phyloP scores from a whole-genome alignment of 2,113 vertebrate genomes.

The Muscicapa adusta region DNA sequence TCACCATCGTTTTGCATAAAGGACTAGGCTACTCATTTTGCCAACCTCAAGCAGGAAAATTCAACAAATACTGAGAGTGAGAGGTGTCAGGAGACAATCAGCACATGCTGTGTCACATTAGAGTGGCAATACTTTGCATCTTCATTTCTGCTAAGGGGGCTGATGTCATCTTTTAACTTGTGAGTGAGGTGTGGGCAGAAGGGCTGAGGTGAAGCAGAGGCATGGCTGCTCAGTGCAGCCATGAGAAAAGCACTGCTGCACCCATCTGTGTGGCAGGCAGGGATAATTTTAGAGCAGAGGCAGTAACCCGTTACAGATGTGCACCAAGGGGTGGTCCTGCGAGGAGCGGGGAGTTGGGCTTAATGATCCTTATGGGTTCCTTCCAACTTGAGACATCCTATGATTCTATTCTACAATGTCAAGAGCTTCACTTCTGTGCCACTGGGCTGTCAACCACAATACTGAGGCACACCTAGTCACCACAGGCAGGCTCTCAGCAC shows the following conservation, averaged over 20 bases:
- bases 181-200: neutral
- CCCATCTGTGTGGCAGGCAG: neutral
- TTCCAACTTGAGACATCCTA: neutral
- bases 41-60: neutral
- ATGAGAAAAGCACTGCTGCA: slow-evolving; percentile 2
- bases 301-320: neutral
- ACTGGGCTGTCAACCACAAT: neutral
- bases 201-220: neutral
- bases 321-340: neutral
- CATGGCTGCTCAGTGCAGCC: neutral
- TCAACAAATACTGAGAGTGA: neutral
- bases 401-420: neutral
- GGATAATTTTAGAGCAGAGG: neutral
- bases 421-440: neutral
- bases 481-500: neutral
- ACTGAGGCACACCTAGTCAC: neutral
- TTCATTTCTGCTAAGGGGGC: neutral
- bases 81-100: neutral
- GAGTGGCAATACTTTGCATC: neutral
- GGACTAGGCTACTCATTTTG: neutral
- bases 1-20: neutral
- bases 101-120: neutral
- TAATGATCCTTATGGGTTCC: neutral
- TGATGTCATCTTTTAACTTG: neutral
- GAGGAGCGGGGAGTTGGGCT: neutral